Evolutionary conservation across 2,797 vertebrate genomes (phyloP).

Genomic region (Sebastes cheni): DNA sequence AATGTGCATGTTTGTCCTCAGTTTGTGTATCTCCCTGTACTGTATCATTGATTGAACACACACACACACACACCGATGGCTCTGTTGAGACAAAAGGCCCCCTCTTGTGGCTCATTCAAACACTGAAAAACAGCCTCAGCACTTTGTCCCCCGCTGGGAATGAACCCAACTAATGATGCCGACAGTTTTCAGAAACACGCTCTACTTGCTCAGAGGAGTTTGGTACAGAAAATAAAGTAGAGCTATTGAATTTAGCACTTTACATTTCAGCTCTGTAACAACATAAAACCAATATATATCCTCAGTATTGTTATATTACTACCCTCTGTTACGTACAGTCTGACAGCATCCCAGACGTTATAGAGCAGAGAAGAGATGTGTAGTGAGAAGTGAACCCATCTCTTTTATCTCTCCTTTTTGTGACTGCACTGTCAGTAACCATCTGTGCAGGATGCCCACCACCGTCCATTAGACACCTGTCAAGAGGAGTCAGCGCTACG

Average conservation of each 20-base stretch:
- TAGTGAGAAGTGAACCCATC: neutral
- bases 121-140: conserved; percentile 17
- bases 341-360: neutral
- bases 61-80: neutral
- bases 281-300: neutral
- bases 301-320: neutral
- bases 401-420: neutral
- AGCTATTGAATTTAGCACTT: neutral
- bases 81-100: conserved; percentile 14
- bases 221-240: neutral
- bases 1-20: neutral
- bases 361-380: neutral
- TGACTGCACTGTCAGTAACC: conserved; percentile 32
- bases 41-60: neutral
- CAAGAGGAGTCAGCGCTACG: conserved; percentile 36
- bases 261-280: neutral
- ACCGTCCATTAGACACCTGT: conserved; percentile 69
- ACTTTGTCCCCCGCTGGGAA: conserved; percentile 3
- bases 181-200: neutral
- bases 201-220: neutral
- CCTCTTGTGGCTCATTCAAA: conserved; percentile 43
- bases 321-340: too few species aligned
- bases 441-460: conserved; percentile 57
- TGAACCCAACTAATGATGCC: conserved; percentile 1
- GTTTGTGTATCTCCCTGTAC: neutral